Percentiles rank a stretch among this genome's conserved stretches.
Evolutionary conservation across 2,113 vertebrate species (phyloP).

Genomic region (Orycteropus afer): DNA sequence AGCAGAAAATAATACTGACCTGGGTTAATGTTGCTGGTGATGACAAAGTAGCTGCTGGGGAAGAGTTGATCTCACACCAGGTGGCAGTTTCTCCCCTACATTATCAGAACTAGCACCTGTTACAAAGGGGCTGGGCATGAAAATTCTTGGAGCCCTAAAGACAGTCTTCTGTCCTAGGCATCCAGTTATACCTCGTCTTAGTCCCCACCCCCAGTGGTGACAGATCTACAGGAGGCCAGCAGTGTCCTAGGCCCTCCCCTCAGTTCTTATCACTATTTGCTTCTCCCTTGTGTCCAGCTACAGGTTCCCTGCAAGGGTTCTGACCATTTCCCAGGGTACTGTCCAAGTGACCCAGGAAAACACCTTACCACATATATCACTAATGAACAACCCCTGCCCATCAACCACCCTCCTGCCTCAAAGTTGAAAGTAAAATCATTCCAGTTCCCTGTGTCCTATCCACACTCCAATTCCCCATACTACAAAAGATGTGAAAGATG

Average conservation of each 20-base stretch:
- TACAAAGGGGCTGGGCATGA: background rate
- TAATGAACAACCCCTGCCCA: background rate
- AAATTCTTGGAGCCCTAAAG: background rate
- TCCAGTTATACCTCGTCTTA: background rate
- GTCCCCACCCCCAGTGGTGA: background rate
- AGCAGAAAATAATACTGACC: slow-evolving; percentile 43
- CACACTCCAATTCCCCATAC: background rate
- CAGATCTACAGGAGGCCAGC: background rate
- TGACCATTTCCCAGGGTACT: background rate
- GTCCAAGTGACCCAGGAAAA: background rate
- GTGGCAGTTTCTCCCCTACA: background rate
- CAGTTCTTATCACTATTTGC: background rate
- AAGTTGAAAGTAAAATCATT: background rate
- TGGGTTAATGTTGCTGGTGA: slow-evolving; percentile 72
- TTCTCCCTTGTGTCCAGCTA: background rate
- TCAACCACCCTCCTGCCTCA: background rate
- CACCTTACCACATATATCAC: background rate
- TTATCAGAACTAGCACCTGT: background rate
- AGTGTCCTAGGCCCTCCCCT: background rate
- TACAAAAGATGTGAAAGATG: background rate
- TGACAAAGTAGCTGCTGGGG: slow-evolving; percentile 30
- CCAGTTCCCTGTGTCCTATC: background rate
- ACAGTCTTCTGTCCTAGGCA: background rate
- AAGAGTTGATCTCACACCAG: background rate
- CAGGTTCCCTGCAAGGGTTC: background rate